Evolutionary conservation across 2,888 invertebrate genomes (phyloP).

Genomic region (Amphipyra tragopoginis): DNA sequence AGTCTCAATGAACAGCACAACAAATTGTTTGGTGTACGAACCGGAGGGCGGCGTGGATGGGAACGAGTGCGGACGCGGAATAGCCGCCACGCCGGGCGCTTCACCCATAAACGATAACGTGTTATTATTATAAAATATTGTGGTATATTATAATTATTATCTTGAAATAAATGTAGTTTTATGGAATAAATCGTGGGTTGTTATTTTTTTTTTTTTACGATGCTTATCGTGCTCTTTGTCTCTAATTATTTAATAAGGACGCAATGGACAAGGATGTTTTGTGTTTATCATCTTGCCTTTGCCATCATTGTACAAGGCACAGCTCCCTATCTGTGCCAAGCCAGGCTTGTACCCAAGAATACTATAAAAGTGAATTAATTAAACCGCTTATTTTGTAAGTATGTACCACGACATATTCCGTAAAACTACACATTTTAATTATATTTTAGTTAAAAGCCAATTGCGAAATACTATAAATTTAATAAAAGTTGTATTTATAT

Average conservation of each 20-base stretch:
- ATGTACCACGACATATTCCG: slow-evolving; percentile 9
- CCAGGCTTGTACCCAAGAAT: too few species aligned
- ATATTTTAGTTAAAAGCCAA: slow-evolving; percentile 21
- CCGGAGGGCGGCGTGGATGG: slow-evolving; percentile 91
- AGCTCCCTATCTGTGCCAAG: too few species aligned
- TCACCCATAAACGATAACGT: slow-evolving; percentile 55
- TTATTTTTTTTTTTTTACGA: neutral
- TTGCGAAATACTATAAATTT: slow-evolving; percentile 30
- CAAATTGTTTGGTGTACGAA: slow-evolving; percentile 75
- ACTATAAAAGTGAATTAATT: neutral
- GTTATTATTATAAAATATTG: slow-evolving; percentile 4
- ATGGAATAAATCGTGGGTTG: neutral
- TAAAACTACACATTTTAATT: slow-evolving; percentile 10
- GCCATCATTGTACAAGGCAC: too few species aligned
- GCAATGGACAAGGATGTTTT: too few species aligned
- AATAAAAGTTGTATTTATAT: slow-evolving; percentile 20
- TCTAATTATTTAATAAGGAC: too few species aligned
- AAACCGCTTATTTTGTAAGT: neutral
- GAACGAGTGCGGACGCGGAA: slow-evolving; percentile 85
- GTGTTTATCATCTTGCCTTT: too few species aligned
- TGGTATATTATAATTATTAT: too few species aligned
- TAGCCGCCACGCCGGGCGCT: slow-evolving; percentile 66
- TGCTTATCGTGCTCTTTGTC: too few species aligned
- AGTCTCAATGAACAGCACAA: slow-evolving; percentile 33
- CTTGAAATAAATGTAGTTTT: neutral